A percentile compares a stretch with the other conserved stretches of the same genome.
phyloP scores from a whole-genome alignment of 2,888 invertebrate genomes.

The Calephelis perditalis region DNA sequence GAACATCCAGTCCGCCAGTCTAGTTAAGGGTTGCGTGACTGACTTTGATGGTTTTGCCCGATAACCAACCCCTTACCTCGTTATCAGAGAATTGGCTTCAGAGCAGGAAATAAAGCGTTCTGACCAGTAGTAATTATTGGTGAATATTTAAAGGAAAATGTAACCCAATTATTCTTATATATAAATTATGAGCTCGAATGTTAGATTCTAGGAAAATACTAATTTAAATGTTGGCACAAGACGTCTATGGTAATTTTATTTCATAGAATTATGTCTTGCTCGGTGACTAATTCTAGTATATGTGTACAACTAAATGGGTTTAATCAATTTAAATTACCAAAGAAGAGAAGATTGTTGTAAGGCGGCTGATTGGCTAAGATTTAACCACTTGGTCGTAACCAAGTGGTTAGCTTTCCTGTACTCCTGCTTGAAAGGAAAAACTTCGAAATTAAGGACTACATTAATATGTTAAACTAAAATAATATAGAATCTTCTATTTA shows the following conservation, averaged over 20 bases:
- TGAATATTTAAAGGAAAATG: constrained; percentile 31
- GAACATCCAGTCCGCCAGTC: constrained; percentile 36
- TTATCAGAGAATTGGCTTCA: constrained; percentile 51
- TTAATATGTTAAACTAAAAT: too few species aligned
- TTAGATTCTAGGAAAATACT: background rate
- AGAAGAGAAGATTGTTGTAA: too few species aligned
- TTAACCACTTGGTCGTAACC: too few species aligned
- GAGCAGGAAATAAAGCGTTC: constrained; percentile 57
- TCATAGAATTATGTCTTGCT: too few species aligned
- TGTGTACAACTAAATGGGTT: too few species aligned
- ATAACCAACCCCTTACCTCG: constrained; percentile 39
- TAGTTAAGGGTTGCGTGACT: constrained; percentile 56
- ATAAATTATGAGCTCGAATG: constrained; percentile 7
- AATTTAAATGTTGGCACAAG: background rate
- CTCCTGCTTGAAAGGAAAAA: too few species aligned
- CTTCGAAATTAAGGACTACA: too few species aligned
- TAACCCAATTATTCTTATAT: constrained; percentile 12
- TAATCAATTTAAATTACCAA: too few species aligned
- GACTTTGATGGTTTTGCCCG: constrained; percentile 46
- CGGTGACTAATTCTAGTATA: background rate
- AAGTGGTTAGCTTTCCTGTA: too few species aligned
- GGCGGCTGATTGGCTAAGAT: too few species aligned
- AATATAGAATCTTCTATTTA: background rate
- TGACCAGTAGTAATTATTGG: constrained; percentile 38
- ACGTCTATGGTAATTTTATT: background rate